Evolutionary conservation across 2,113 vertebrate genomes (phyloP).

Genomic region (Scophthalmus maximus): DNA sequence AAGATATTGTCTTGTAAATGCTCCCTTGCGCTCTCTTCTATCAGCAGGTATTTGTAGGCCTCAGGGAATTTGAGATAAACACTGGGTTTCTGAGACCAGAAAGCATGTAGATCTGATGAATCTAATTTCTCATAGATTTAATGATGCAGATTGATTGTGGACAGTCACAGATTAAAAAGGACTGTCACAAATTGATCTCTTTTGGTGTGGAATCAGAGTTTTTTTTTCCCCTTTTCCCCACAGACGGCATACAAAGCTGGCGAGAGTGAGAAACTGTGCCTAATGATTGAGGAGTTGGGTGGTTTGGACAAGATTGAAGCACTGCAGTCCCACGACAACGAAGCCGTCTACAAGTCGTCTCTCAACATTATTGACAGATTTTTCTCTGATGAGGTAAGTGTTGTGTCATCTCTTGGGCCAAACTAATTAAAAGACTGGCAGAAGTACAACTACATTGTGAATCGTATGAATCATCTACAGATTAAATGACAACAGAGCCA

Average conservation of each 20-base stretch:
- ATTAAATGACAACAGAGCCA: not conserved
- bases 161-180: slow-evolving; percentile 8
- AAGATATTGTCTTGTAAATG: too few relatives aligned
- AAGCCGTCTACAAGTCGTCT: slow-evolving; percentile 88
- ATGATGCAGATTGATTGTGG: not conserved
- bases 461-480: slow-evolving; percentile 5
- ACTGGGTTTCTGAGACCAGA: not conserved
- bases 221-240: not conserved
- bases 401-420: not conserved
- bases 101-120: slow-evolving; percentile 3
- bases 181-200: not conserved
- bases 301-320: slow-evolving; percentile 92
- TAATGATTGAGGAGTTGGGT: slow-evolving; percentile 91
- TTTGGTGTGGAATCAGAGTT: not conserved
- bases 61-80: not conserved
- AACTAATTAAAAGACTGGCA: not conserved
- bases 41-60: too few relatives aligned
- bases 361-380: slow-evolving; percentile 90
- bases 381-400: slow-evolving; percentile 89
- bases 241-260: slow-evolving; percentile 89
- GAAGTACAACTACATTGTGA: not conserved
- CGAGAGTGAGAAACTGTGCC: slow-evolving; percentile 87
- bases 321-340: slow-evolving; percentile 90
- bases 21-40: too few relatives aligned
- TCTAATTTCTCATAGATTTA: too few relatives aligned